Evolutionary conservation across 2,888 invertebrate species (phyloP).

Genomic region (Dolichopus griseipennis): DNA sequence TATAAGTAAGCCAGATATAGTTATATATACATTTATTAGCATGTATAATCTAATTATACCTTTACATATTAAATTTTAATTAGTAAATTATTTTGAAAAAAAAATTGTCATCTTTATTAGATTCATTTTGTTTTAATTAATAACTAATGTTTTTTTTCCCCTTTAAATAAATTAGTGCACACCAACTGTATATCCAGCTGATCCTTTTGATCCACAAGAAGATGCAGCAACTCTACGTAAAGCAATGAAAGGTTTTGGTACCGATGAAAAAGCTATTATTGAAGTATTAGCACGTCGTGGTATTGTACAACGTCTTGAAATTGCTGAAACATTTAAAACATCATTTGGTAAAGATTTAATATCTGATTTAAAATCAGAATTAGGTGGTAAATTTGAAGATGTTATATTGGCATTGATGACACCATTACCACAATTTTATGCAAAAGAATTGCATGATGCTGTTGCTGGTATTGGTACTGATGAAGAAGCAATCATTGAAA

Average conservation of each 20-base stretch:
- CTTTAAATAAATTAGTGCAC: constrained; percentile 55
- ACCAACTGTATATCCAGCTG: constrained; percentile 78
- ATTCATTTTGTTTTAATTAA: not conserved
- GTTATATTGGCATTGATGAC: constrained; percentile 86
- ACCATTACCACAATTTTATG: constrained; percentile 81
- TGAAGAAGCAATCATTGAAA: constrained; percentile 85
- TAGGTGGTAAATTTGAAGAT: constrained; percentile 83
- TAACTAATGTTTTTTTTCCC: constrained; percentile 9
- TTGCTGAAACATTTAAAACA: constrained; percentile 85
- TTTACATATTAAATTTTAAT: no score
- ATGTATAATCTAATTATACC: no score
- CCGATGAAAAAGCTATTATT: constrained; percentile 85
- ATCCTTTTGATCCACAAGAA: constrained; percentile 74
- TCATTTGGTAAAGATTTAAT: constrained; percentile 81
- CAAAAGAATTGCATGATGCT: constrained; percentile 80
- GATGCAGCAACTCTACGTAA: constrained; percentile 78
- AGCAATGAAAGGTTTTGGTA: constrained; percentile 90
- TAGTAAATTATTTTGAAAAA: no score
- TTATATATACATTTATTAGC: no score
- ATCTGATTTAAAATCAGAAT: constrained; percentile 78
- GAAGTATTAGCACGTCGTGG: constrained; percentile 80
- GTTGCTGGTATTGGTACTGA: constrained; percentile 81
- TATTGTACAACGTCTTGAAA: constrained; percentile 82
- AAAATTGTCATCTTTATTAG: no score
- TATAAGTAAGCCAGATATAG: no score